phyloP scores from a whole-genome alignment of 2,888 invertebrate genomes.

The Steinernema scapterisci region DNA sequence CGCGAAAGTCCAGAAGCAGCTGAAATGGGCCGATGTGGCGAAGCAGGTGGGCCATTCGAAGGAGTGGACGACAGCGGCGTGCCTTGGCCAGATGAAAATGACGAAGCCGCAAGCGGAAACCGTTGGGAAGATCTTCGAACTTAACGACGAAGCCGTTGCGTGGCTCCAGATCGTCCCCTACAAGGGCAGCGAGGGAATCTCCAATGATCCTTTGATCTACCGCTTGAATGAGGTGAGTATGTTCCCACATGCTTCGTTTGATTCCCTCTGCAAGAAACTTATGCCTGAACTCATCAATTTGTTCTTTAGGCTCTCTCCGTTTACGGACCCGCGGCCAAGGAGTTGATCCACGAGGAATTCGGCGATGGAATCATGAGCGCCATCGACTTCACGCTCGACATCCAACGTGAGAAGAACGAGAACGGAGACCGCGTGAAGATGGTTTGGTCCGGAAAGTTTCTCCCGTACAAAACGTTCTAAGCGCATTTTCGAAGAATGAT shows the following conservation, averaged over 20 bases:
- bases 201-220: conserved; percentile 43
- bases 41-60: conserved; percentile 37
- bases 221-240: conserved; percentile 42
- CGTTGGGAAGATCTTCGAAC: conserved; percentile 30
- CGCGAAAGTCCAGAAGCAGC: conserved; percentile 37
- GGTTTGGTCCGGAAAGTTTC: conserved; percentile 45
- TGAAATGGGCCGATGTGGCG: conserved; percentile 42
- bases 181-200: conserved; percentile 35
- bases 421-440: conserved; percentile 47
- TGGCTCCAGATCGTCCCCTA: conserved; percentile 44
- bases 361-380: conserved; percentile 58
- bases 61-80: conserved; percentile 46
- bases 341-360: conserved; percentile 54
- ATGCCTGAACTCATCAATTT: too few species aligned
- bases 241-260: neutral
- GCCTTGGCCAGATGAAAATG: conserved; percentile 43
- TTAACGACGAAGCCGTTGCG: conserved; percentile 34
- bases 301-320: conserved; percentile 41
- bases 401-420: conserved; percentile 42
- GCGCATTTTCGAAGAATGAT: neutral
- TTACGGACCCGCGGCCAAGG: conserved; percentile 55
- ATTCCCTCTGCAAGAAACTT: neutral
- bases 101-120: conserved; percentile 36
- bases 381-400: conserved; percentile 50
- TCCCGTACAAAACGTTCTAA: conserved; percentile 49